phyloP scores from a whole-genome alignment of 1,140 invertebrate genomes.

The Heliconius hewitsoni region DNA sequence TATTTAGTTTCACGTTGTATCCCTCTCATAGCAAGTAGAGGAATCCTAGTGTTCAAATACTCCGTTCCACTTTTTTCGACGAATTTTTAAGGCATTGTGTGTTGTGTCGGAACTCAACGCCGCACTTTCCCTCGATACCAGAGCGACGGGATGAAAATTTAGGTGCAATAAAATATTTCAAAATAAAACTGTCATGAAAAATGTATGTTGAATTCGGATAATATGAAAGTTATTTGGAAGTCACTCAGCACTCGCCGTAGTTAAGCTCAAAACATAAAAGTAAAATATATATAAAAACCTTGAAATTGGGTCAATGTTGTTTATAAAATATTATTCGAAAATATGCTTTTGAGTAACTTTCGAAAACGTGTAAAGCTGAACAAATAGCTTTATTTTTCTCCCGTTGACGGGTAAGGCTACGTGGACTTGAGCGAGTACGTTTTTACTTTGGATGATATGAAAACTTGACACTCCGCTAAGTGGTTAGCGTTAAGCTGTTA shows the following conservation, averaged over 20 bases:
- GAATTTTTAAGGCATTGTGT: no score
- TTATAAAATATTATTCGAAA: constrained; percentile 3
- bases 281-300: neutral
- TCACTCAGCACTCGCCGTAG: constrained; percentile 33
- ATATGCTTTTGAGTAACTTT: neutral
- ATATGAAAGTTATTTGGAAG: neutral
- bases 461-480: neutral
- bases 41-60: no score
- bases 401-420: neutral
- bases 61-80: no score
- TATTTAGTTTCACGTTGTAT: neutral
- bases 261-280: constrained; percentile 10
- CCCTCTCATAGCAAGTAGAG: no score
- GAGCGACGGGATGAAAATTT: neutral
- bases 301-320: neutral
- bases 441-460: neutral
- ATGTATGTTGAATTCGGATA: constrained; percentile 37
- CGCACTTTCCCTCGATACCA: no score
- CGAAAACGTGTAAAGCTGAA: neutral
- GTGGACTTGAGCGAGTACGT: neutral
- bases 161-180: constrained; percentile 39
- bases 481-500: neutral
- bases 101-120: no score
- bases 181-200: constrained; percentile 50
- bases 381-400: neutral